phyloP scores from a whole-genome alignment of 2,113 vertebrate species.

The Gymnobelideus leadbeateri region DNA sequence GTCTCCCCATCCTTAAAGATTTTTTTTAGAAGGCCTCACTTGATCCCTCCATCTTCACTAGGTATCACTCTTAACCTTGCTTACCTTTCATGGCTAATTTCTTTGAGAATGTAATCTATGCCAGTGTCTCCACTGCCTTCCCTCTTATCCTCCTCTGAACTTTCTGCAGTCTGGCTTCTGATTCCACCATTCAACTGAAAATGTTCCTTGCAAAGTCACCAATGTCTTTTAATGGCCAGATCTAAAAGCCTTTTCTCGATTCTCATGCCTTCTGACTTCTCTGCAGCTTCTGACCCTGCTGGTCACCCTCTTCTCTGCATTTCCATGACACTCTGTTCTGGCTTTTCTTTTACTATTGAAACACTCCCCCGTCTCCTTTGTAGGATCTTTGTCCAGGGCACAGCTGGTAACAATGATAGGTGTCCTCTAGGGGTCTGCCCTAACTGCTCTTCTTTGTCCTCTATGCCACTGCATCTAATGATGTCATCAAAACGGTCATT shows the following conservation, averaged over 20 bases:
- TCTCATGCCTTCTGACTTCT: not conserved
- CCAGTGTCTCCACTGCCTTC: too few relatives aligned
- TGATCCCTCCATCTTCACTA: too few relatives aligned
- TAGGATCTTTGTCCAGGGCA: too few relatives aligned
- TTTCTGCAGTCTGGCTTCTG: not conserved
- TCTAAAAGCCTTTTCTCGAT: too few relatives aligned
- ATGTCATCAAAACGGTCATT: not conserved
- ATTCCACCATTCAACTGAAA: not conserved
- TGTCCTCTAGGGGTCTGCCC: not conserved
- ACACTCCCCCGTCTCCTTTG: too few relatives aligned
- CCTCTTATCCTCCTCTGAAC: not conserved
- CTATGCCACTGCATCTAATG: accelerated
- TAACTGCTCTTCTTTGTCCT: too few relatives aligned
- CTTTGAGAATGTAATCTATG: not conserved
- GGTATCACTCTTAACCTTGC: not conserved
- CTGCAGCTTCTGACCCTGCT: too few relatives aligned
- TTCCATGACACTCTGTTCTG: too few relatives aligned
- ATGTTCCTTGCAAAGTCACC: not conserved
- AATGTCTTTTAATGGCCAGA: not conserved
- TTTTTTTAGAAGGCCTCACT: not conserved
- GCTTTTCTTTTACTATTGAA: not conserved
- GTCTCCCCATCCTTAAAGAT: not conserved
- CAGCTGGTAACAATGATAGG: not conserved
- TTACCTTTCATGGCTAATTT: not conserved
- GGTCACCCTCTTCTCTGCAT: too few relatives aligned